These are phyloP conservation scores for Hippocampus zosterae DNA, from an alignment of 2,113 vertebrate genomes.

Conservation along the genomic window DNA sequence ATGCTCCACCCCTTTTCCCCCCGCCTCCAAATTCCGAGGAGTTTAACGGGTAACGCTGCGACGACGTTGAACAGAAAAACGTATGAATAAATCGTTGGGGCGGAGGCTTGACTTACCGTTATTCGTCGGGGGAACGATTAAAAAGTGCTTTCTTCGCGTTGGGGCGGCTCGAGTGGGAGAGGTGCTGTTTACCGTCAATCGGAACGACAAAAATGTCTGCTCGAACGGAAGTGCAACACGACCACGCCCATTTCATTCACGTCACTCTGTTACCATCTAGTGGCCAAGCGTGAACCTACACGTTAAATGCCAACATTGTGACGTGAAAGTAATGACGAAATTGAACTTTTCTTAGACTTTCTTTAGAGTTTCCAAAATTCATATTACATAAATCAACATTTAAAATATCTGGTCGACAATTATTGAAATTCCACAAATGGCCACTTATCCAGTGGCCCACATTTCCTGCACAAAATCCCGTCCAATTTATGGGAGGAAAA, in stretches of 20 bases:
- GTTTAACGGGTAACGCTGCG: background rate
- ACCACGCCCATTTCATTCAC: conserved; percentile 47
- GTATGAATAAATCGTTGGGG: background rate
- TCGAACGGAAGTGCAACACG: conserved; percentile 9
- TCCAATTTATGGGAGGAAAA: too few relatives aligned
- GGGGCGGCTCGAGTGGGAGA: background rate
- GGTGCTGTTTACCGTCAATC: conserved; percentile 16
- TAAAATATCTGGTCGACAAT: background rate
- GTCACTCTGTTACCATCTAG: conserved; percentile 7
- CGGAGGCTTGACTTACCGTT: conserved; percentile 18
- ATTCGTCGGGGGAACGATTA: background rate
- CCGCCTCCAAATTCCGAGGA: conserved; percentile 9
- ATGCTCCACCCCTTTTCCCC: background rate
- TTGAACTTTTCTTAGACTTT: background rate
- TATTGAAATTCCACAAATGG: background rate
- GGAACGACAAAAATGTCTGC: conserved; percentile 49
- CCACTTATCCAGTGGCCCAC: background rate
- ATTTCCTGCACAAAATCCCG: too few relatives aligned
- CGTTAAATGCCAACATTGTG: background rate
- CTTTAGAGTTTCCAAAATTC: background rate
- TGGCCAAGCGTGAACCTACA: background rate
- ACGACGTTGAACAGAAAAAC: background rate
- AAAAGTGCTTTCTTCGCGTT: background rate
- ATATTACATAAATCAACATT: background rate
- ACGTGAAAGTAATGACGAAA: background rate